Base-by-base conservation (phyloP, 2,113 vertebrate species). In the Phocoena sinus region DNA sequence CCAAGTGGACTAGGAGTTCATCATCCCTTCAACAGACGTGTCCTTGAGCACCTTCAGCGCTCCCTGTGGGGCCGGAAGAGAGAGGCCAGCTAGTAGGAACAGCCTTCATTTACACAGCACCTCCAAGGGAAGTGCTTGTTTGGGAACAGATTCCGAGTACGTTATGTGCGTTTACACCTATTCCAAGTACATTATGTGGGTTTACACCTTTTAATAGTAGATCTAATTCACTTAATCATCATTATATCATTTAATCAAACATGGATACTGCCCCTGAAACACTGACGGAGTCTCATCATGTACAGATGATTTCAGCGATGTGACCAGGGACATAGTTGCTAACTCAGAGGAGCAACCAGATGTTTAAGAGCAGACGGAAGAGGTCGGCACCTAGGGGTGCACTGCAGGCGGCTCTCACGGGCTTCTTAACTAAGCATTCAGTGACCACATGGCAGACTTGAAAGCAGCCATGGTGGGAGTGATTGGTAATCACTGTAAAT, bases 151-250 rank as follows among this genome's bases (percentile, higher is more conserved):
- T 71, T 33, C n/a, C 68, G 82, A 63, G 23, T 12, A 13, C 41
- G 33, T 63, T 38, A 2, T 50, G 56, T n/a, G 21, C 25, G 23
- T 71, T 79, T 41, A 26, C 14, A 53, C 1, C 50, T 53, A 53
- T 62, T 41, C 14, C 73, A 83, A 15, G 26, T 33, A 13, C 62
- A 36, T 65, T 38, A 2, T 60, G 56, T 41, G 23, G 18, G 23
- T 71, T 82, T 41, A 23, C 38, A 58, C 15, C 21, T 68, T 58
- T 93, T 53, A 85, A 62, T 23, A 67, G 81, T 38, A 89, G 56
- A 79, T 36, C 89, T 63, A 62, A 74, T 83, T 94, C 90, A 91
- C 73, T 58, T 95, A 56, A 74, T 67, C 83, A 63, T 95, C 82
- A 65, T 63, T 53, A 79, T 86, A 67, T 56, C 31, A 44, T 56